Conservation (phyloP, 2,113 vertebrate genomes). For the Polypterus senegalus region DNA sequence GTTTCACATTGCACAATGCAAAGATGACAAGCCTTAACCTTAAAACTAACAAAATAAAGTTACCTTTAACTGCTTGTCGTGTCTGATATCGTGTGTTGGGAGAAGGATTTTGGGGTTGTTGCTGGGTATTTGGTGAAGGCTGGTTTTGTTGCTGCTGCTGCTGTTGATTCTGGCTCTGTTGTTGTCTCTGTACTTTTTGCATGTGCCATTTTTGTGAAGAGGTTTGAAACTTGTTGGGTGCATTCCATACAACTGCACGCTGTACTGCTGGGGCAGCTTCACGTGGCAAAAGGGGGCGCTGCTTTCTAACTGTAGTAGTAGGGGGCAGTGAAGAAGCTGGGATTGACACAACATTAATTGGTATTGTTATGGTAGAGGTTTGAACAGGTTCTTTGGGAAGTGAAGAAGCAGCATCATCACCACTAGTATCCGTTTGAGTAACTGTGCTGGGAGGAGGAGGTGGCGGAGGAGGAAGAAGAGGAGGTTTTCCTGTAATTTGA, state of each 20-base stretch:
- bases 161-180: constrained; percentile 57
- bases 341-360: constrained; percentile 40
- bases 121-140: constrained; percentile 22
- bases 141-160: constrained; percentile 52
- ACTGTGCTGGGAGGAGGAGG: constrained; percentile 42
- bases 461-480: constrained; percentile 34
- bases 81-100: constrained; percentile 91
- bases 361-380: constrained; percentile 43
- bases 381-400: constrained; percentile 54
- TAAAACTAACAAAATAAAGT: too few species aligned
- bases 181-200: constrained; percentile 86
- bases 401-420: constrained; percentile 48
- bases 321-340: constrained; percentile 56
- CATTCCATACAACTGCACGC: constrained; percentile 81
- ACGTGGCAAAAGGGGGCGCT: constrained; percentile 89
- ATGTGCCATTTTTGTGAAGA: constrained; percentile 94
- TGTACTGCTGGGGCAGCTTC: constrained; percentile 77
- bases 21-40: too few species aligned
- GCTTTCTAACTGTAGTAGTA: constrained; percentile 70
- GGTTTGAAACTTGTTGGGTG: constrained; percentile 81
- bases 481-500: constrained; percentile 54
- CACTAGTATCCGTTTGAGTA: constrained; percentile 34
- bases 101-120: constrained; percentile 44
- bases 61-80: constrained; percentile 93
- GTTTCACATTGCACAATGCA: too few species aligned